Evolutionary conservation across 2,797 vertebrate species (phyloP), one percentile per base, ranked within the genome.

Genomic region (Emydoidea blandingii): DNA sequence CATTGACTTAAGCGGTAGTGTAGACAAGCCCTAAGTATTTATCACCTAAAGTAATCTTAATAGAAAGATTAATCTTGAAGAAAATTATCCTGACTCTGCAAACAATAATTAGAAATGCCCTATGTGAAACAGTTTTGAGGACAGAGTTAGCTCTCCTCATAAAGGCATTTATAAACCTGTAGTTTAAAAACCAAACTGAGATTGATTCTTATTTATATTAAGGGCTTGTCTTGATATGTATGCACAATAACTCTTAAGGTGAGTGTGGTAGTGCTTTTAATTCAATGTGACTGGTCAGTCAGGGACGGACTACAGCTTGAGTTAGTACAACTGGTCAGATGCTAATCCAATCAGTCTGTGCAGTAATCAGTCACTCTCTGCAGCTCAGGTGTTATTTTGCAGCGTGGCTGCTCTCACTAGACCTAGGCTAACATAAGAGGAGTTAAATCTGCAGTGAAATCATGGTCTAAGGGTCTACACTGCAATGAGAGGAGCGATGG

Each of bases 251-350:
- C 47, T 23, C 85, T 79, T 83, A n/a, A 86, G 52, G 31, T 88
- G 81, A 85, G 14, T 85, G 53, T 34, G 49, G 68, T 93, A 88
- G 83, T 92, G 85, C 74, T 84, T 76, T 91, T 92, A 21, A 88
- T n/a, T 49, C 53, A 83, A 86, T 16, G 86, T 91, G 89, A 92
- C 72, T 62, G 89, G 34, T 41, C 79, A 76, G 1, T 27, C 19
- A 83, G 90, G 93, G 95, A 9, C 19, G 57, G 31, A 68, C 85
- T 90, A 84, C 57, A 94, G 83, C 34, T 93, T 88, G 68, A 92
- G 59, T 91, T 82, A 92, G 10, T 41, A 90, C 44, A 54, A 9
- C 82, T 89, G 83, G 27, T 87, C 79, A 86, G 49, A n/a, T 90
- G 68, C 23, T 93, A 90, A 95, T 68, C 65, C n/a, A 37, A 18